Conservation (phyloP, 1,140 invertebrate species). For the Thalassaphorura encarpata region DNA sequence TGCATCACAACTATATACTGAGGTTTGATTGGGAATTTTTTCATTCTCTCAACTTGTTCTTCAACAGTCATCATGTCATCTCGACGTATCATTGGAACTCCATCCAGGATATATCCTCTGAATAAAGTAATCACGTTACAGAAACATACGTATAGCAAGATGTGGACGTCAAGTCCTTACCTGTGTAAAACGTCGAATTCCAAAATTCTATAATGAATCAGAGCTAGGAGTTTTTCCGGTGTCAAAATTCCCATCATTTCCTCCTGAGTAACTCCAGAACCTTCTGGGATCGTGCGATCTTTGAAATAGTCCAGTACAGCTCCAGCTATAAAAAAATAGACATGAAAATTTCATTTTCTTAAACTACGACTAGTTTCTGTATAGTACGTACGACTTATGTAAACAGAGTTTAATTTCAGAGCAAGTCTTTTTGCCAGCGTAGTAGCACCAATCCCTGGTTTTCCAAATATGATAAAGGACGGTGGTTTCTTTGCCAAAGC, state of each 20-base stretch:
- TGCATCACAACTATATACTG: slow-evolving; percentile 19
- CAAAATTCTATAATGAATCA: no score
- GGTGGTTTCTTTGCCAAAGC: slow-evolving; percentile 3
- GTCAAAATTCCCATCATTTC: neutral
- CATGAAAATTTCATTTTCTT: no score
- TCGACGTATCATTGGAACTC: slow-evolving; percentile 14
- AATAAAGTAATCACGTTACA: no score
- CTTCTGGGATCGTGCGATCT: neutral
- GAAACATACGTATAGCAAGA: neutral
- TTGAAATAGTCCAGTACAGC: slow-evolving; percentile 15
- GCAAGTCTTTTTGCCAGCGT: slow-evolving; percentile 18
- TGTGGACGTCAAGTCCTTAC: neutral
- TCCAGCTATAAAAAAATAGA: slow-evolving; percentile 8
- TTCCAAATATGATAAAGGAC: slow-evolving; percentile 21
- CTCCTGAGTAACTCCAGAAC: neutral
- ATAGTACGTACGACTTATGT: slow-evolving; percentile 18
- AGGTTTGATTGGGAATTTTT: slow-evolving; percentile 8
- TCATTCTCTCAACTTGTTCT: slow-evolving; percentile 18
- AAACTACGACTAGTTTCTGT: neutral
- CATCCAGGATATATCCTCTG: slow-evolving; percentile 26
- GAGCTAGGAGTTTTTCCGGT: slow-evolving; percentile 1
- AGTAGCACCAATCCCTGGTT: slow-evolving; percentile 21
- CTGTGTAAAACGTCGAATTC: slow-evolving; percentile 23
- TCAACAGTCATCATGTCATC: neutral
- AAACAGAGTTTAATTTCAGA: slow-evolving; percentile 18